A percentile compares a stretch with the other conserved stretches of the same genome.
Evolutionary conservation across 2,888 invertebrate species (phyloP).

Genomic region (Caenorhabditis japonica): DNA sequence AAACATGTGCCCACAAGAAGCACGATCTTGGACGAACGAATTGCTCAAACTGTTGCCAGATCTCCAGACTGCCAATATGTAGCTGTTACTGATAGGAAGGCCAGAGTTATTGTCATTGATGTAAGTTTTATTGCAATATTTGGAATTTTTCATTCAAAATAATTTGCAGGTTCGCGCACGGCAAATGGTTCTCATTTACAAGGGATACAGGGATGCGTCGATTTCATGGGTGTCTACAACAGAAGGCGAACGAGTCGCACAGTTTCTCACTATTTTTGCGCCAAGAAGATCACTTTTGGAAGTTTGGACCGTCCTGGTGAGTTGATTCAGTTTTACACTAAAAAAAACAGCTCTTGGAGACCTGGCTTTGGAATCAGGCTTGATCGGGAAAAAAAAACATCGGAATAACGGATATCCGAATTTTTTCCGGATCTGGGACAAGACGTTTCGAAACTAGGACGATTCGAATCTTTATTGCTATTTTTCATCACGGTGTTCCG

Average conservation of each 20-base stretch:
- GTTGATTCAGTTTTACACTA: slow-evolving; percentile 79
- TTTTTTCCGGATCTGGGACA: too few relatives aligned
- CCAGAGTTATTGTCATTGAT: slow-evolving; percentile 90
- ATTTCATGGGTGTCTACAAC: slow-evolving; percentile 48
- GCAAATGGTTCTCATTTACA: slow-evolving; percentile 88
- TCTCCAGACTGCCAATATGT: slow-evolving; percentile 37
- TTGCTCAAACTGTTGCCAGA: slow-evolving; percentile 39
- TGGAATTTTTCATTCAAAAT: background rate
- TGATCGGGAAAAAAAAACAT: too few relatives aligned
- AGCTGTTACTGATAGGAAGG: slow-evolving; percentile 79
- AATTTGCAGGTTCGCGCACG: slow-evolving; percentile 81
- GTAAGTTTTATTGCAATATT: slow-evolving; percentile 78
- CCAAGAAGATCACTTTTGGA: slow-evolving; percentile 91
- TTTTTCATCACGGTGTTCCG: too few relatives aligned
- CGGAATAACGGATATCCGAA: too few relatives aligned
- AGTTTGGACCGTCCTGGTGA: slow-evolving; percentile 87
- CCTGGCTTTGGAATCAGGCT: too few relatives aligned
- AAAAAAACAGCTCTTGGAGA: too few relatives aligned
- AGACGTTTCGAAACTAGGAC: too few relatives aligned
- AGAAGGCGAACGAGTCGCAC: slow-evolving; percentile 68
- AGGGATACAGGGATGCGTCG: slow-evolving; percentile 93
- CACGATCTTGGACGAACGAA: slow-evolving; percentile 39
- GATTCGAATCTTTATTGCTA: too few relatives aligned
- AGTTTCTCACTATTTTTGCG: slow-evolving; percentile 92
- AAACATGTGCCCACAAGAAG: slow-evolving; percentile 41